Conservation (phyloP, 2,797 vertebrate genomes). For the Pangasius larnaudii region DNA sequence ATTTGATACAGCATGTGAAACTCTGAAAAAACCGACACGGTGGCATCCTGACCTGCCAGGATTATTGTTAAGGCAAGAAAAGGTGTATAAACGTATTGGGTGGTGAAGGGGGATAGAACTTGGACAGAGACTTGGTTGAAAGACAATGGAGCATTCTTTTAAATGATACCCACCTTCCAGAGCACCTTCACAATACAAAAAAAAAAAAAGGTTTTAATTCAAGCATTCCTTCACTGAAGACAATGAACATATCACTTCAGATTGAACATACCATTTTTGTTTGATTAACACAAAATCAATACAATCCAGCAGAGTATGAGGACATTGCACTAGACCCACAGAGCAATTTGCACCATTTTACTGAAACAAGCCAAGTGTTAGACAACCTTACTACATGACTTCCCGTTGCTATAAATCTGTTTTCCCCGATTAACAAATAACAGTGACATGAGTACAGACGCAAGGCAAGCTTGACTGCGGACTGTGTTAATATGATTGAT, state of each 20-base stretch:
- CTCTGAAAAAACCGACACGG: background rate
- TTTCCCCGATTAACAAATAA: constrained; percentile 11
- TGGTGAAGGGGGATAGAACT: no score
- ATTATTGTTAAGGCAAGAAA: background rate
- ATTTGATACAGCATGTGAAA: background rate
- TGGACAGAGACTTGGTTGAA: background rate
- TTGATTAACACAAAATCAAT: constrained; percentile 37
- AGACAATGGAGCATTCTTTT: constrained; percentile 19
- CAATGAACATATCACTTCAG: constrained; percentile 22
- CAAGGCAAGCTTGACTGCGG: constrained; percentile 23
- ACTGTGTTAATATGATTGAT: constrained; percentile 35
- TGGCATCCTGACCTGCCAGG: background rate
- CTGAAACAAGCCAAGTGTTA: constrained; percentile 33
- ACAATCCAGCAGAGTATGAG: constrained; percentile 15
- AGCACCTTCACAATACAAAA: constrained; percentile 6
- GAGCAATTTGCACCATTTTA: constrained; percentile 31
- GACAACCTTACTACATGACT: constrained; percentile 31
- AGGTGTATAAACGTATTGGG: background rate
- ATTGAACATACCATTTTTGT: background rate
- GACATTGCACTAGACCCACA: constrained; percentile 42
- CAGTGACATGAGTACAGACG: constrained; percentile 34
- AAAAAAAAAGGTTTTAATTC: background rate
- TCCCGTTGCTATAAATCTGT: background rate
- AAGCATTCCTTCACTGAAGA: constrained; percentile 32
- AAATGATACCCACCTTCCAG: constrained; percentile 31